phyloP scores from a whole-genome alignment of 2,113 vertebrate species.

The Protobothrops flavoviridis region DNA sequence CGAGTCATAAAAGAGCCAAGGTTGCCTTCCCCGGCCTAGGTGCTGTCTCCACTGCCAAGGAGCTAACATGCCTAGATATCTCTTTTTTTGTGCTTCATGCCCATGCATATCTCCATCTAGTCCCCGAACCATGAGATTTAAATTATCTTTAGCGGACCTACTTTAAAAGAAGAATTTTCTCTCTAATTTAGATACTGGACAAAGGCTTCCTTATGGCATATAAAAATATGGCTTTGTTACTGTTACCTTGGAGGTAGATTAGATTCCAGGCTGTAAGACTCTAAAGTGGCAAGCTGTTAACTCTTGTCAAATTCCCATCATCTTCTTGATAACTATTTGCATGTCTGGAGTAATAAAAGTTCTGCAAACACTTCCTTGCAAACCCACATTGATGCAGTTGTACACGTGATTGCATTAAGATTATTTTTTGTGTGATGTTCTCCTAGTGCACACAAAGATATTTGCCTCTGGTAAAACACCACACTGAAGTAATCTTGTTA shows the following conservation, averaged over 20 bases:
- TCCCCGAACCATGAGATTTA: background rate
- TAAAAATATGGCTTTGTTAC: background rate
- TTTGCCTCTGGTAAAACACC: background rate
- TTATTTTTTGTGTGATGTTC: background rate
- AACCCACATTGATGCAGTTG: background rate
- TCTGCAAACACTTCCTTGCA: background rate
- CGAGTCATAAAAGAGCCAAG: no score
- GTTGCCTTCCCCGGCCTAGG: background rate
- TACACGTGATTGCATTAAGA: background rate
- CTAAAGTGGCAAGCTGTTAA: background rate
- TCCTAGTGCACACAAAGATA: background rate
- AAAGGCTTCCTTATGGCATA: background rate
- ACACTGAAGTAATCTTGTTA: background rate
- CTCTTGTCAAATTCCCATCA: background rate
- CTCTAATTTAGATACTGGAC: background rate
- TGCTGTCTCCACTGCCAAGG: background rate
- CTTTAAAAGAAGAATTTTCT: background rate
- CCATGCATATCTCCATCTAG: background rate
- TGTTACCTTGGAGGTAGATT: background rate
- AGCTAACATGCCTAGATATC: background rate
- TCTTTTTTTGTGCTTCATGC: background rate
- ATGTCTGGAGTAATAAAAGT: background rate
- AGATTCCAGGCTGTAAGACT: background rate
- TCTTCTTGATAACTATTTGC: background rate
- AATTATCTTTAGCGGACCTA: background rate